Evolutionary conservation across 2,888 invertebrate species (phyloP).

Genomic region (Disparrhopalites patrizii): DNA sequence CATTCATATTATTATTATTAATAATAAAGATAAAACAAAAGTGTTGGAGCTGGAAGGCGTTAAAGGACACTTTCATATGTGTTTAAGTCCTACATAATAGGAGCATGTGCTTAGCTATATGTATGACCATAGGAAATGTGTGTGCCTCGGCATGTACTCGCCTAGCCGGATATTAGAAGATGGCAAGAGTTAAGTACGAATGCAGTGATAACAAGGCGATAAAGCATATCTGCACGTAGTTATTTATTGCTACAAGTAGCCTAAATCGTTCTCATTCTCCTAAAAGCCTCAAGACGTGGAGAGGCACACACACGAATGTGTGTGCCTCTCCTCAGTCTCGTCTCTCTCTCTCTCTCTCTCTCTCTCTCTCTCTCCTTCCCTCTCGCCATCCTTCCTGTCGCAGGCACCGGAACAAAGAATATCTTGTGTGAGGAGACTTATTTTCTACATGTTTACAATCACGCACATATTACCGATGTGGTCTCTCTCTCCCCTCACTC

Average conservation of each 20-base stretch:
- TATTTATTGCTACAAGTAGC: slow-evolving; percentile 31
- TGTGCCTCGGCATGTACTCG: no score
- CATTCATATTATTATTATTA: no score
- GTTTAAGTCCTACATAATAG: no score
- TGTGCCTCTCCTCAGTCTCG: slow-evolving; percentile 29
- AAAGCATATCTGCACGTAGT: slow-evolving; percentile 36
- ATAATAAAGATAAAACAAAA: no score
- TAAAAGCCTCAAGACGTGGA: slow-evolving; percentile 9
- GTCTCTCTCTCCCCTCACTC: slow-evolving; percentile 18
- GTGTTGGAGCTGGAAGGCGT: no score
- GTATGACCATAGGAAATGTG: no score
- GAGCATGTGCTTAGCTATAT: no score
- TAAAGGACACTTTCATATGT: no score
- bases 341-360: slow-evolving; percentile 18
- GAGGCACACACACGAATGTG: no score
- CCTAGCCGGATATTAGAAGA: slow-evolving; percentile 31
- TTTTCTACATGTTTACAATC: no score
- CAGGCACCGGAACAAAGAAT: slow-evolving; percentile 21
- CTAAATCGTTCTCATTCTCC: slow-evolving; percentile 31
- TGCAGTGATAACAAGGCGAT: slow-evolving; percentile 37
- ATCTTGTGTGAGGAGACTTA: no score
- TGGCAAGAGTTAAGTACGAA: slow-evolving; percentile 32
- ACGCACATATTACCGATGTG: no score
- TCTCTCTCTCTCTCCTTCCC: slow-evolving; percentile 17
- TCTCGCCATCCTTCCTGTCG: slow-evolving; percentile 20